phyloP scores from a whole-genome alignment of 2,113 vertebrate genomes.

The Charadrius vociferus region DNA sequence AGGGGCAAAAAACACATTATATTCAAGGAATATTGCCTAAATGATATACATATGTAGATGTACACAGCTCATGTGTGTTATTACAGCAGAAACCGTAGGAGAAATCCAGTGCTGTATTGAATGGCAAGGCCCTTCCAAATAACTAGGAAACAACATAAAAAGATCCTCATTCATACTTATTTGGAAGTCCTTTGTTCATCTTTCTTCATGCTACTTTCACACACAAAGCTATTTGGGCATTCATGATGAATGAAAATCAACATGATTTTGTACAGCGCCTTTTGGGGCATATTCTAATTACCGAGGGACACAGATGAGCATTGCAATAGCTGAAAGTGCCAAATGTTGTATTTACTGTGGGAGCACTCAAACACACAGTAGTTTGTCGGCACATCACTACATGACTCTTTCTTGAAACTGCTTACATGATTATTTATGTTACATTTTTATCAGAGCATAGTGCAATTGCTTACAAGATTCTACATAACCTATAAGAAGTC shows the following conservation, averaged over 20 bases:
- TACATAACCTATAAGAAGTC: not conserved
- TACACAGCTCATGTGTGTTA: not conserved
- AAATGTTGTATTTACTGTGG: not conserved
- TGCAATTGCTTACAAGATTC: not conserved
- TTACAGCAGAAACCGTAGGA: not conserved
- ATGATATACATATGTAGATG: not conserved
- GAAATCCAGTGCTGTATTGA: not conserved
- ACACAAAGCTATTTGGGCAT: not conserved
- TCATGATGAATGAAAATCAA: not conserved
- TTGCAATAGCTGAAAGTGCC: not conserved
- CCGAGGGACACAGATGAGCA: not conserved
- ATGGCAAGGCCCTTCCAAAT: not conserved
- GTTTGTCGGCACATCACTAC: not conserved
- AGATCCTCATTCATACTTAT: not conserved
- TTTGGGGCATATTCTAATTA: not conserved
- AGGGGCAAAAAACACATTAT: not conserved
- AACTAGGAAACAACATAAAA: not conserved
- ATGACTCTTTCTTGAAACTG: not conserved
- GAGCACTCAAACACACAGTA: not conserved
- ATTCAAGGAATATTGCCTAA: not conserved
- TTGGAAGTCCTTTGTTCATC: not conserved
- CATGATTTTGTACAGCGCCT: not conserved
- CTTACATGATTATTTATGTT: not conserved
- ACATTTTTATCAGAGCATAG: not conserved
- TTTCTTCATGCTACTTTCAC: not conserved